Evolutionary conservation across 2,888 invertebrate species (phyloP).

Genomic region (Heliconius ethilla): DNA sequence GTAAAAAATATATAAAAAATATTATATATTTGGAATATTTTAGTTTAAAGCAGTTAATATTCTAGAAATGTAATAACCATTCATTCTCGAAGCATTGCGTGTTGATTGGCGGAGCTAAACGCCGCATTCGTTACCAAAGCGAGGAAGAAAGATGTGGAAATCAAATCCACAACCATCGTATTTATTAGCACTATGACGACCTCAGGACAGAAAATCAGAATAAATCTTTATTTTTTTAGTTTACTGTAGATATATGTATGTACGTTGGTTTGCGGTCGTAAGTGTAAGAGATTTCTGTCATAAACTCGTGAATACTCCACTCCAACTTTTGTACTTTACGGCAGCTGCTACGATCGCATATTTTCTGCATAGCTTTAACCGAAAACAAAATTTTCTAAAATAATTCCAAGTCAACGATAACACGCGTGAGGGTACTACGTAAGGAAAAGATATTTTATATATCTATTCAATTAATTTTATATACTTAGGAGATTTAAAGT

Average conservation of each 20-base stretch:
- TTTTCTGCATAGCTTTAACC: slow-evolving; percentile 8
- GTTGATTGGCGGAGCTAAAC: no score
- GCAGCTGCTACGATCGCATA: slow-evolving; percentile 19
- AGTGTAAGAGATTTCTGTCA: slow-evolving; percentile 14
- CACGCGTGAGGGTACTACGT: background rate
- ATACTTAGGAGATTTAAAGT: background rate
- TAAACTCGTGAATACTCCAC: slow-evolving; percentile 16
- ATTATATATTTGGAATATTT: no score
- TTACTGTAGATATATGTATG: background rate
- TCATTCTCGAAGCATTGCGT: no score
- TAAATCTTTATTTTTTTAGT: no score
- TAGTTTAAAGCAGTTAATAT: no score
- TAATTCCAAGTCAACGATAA: slow-evolving; percentile 28
- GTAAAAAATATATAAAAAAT: no score
- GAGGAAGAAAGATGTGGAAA: background rate
- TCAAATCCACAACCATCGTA: background rate
- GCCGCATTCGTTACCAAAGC: no score
- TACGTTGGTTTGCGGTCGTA: background rate
- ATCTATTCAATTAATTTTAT: slow-evolving; percentile 10
- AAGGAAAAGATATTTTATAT: background rate
- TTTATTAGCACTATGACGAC: no score
- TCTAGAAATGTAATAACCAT: no score
- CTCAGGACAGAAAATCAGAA: no score
- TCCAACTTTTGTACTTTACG: slow-evolving; percentile 13
- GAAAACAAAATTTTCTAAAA: slow-evolving; percentile 44